Base-by-base conservation (phyloP, 2,888 invertebrate species). In the Torymus tubicola region DNA sequence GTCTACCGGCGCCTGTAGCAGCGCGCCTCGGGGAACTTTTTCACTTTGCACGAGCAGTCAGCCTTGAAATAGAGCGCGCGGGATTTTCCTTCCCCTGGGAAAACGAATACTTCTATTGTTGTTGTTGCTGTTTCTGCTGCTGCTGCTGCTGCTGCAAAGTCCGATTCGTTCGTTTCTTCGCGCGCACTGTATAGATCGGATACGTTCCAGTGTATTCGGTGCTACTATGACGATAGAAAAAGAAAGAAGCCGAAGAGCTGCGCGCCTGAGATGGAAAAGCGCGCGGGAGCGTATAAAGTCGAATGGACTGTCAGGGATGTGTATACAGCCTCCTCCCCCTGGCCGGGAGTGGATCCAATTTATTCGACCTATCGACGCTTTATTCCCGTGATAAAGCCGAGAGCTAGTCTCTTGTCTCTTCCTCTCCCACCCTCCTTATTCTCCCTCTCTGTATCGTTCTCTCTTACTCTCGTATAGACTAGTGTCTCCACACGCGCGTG, bases 21-120 rank as follows among this genome's bases (percentile, higher is more conserved):
- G 75, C 53, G 78, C 72, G 80, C 74, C 67, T 76, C 77, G 82
- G 67, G 86, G 31, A 87, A 88, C 81, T 88, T 88, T 87, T 88
- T 88, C 87, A 87, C 87, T 87, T 88, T 87, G 84, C 84, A 84
- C 84, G 85, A 81, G 84, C 86, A 87, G 86, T 86, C 86, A 87
- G 85, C 86, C 87, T 86, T 87, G 88, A 88, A 88, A 88, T 88
- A 85, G 85, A 80, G 84, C 82, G 81, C 31, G 84, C 84, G 87
- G 85, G 84, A 86, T 84, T 80, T 83, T 84, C 13, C n/a, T 57
- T 24, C 21, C 52, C 13, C 77, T 82, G 84, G 82, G 83, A 85
- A 85, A 82, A 85, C 83, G 81, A 82, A 82, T 86, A 83, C 85
- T 86, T 85, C 86, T 84, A 31, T 58, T 18, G 57, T 11, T n/a